Conservation (phyloP, 2,888 invertebrate genomes). For the Thecocarcelia acutangulata region DNA sequence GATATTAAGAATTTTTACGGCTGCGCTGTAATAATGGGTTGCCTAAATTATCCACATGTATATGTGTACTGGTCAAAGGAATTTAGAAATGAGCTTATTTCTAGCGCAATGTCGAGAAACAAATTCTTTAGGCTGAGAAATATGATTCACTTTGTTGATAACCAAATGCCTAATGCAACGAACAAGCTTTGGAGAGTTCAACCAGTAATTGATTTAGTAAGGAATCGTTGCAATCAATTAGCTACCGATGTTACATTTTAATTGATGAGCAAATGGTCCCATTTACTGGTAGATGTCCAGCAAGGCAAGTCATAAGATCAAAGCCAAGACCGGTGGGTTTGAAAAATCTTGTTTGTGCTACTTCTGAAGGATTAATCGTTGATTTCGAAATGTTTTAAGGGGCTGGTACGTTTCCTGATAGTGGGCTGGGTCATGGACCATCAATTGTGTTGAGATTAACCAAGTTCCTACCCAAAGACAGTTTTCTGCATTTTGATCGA, state of each 20-base stretch:
- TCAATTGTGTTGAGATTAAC: constrained; percentile 42
- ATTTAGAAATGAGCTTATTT: constrained; percentile 14
- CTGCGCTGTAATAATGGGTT: constrained; percentile 38
- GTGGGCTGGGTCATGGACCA: constrained; percentile 55
- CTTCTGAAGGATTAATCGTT: background rate
- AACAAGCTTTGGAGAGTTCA: too few species aligned
- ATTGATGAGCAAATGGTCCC: constrained; percentile 2
- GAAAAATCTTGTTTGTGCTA: background rate
- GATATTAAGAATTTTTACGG: constrained; percentile 43
- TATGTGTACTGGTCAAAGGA: constrained; percentile 54
- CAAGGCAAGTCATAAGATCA: background rate
- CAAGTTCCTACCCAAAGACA: constrained; percentile 10
- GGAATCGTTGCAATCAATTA: background rate
- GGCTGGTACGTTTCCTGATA: too few species aligned
- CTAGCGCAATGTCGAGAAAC: constrained; percentile 27
- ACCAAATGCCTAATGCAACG: too few species aligned
- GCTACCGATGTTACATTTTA: background rate
- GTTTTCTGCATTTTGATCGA: constrained; percentile 6
- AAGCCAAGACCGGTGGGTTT: background rate
- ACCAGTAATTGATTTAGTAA: too few species aligned
- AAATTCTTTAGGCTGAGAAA: constrained; percentile 23
- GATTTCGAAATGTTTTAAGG: too few species aligned
- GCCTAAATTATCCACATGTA: constrained; percentile 31
- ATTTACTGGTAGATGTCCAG: background rate
- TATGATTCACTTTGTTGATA: background rate